Conservation (phyloP, 1,140 invertebrate genomes). For the Papilio dardanus region DNA sequence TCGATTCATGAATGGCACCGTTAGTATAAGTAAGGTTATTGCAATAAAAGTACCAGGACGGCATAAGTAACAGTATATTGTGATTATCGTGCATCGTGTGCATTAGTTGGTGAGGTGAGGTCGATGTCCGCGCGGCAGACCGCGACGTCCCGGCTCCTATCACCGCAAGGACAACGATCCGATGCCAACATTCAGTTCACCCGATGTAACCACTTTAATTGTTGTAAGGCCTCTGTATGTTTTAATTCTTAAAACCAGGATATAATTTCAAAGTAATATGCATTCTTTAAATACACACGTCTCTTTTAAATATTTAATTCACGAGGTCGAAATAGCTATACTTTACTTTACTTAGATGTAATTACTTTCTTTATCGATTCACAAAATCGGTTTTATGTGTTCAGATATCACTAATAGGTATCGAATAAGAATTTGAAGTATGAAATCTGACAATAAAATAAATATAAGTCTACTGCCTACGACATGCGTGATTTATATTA, state of each 20-base stretch:
- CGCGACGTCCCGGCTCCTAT: slow-evolving; percentile 27
- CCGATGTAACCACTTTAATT: slow-evolving; percentile 16
- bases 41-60: not conserved
- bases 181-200: slow-evolving; percentile 4
- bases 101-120: slow-evolving; percentile 21
- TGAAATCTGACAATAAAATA: too few species aligned
- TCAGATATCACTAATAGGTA: too few species aligned
- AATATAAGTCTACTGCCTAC: too few species aligned
- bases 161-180: slow-evolving; percentile 29
- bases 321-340: too few species aligned
- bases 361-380: too few species aligned
- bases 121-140: slow-evolving; percentile 19
- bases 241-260: not conserved
- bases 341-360: too few species aligned
- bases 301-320: too few species aligned
- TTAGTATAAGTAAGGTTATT: not conserved
- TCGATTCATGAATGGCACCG: not conserved
- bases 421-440: too few species aligned
- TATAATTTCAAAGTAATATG: not conserved
- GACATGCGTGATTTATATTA: not conserved
- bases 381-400: too few species aligned
- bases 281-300: too few species aligned
- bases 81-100: slow-evolving; percentile 18
- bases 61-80: not conserved
- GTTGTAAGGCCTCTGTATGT: not conserved